Conservation (phyloP, 2,888 invertebrate species). For the Portevinia maculata region DNA sequence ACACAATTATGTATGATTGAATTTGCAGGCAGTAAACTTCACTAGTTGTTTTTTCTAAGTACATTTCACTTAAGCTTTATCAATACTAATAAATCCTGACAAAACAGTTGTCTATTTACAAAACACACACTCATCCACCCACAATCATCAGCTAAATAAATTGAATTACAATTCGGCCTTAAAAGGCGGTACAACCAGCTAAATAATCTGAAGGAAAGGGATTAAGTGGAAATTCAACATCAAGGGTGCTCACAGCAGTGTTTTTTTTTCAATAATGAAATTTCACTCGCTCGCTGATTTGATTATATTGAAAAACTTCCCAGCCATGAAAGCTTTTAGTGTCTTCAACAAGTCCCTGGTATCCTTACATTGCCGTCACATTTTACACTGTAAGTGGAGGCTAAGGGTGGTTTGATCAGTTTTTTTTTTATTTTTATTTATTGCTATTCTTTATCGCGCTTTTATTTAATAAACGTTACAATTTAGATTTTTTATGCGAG, state of each 20-base stretch:
- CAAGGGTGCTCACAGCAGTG: conserved; percentile 28
- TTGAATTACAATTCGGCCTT: background rate
- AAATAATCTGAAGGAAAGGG: background rate
- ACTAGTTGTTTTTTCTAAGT: too few species aligned
- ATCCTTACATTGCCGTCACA: background rate
- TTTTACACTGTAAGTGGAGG: background rate
- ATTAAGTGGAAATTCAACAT: conserved; percentile 8
- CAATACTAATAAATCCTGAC: background rate
- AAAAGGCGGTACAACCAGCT: background rate
- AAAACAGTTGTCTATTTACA: too few species aligned
- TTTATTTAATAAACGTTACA: conserved; percentile 40
- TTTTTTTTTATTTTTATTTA: background rate
- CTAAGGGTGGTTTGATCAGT: background rate
- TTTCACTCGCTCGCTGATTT: conserved; percentile 43
- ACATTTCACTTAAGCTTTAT: too few species aligned
- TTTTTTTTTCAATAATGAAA: conserved; percentile 62
- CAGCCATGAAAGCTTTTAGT: conserved; percentile 49
- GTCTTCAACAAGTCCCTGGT: conserved; percentile 16
- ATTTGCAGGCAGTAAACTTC: too few species aligned
- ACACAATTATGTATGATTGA: too few species aligned
- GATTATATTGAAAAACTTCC: conserved; percentile 54
- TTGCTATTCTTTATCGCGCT: conserved; percentile 6
- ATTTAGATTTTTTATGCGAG: conserved; percentile 9
- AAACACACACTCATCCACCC: too few species aligned
- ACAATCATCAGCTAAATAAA: background rate